Percentiles rank a stretch among this genome's conserved stretches.
These are phyloP conservation scores for Engraulis encrasicolus DNA, from an alignment of 2,113 vertebrate genomes.

Conservation along the genomic window DNA sequence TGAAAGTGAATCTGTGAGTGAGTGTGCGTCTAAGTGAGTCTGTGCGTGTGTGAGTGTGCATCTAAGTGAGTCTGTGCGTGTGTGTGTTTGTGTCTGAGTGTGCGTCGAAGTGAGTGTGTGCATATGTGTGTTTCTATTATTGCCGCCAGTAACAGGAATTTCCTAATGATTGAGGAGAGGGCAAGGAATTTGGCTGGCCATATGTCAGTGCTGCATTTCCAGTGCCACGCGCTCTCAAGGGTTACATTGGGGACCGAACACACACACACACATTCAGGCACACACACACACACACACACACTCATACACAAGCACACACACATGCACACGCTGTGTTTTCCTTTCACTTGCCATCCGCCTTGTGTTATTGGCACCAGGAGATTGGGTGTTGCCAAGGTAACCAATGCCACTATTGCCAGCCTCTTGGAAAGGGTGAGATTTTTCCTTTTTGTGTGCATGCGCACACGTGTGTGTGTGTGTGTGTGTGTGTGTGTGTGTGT, in stretches of 20 bases:
- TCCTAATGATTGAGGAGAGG: background rate
- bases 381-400: background rate
- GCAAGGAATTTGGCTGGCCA: background rate
- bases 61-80: background rate
- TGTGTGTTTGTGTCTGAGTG: background rate
- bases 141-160: too few species aligned
- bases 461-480: background rate
- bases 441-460: background rate
- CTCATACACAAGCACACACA: too few species aligned
- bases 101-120: background rate
- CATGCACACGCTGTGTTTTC: too few species aligned
- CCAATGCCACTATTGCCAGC: conserved; percentile 63
- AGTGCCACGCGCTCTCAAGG: too few species aligned
- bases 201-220: too few species aligned
- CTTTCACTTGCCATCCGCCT: background rate
- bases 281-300: background rate
- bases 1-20: background rate
- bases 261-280: too few species aligned
- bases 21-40: background rate
- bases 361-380: background rate
- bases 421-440: conserved; percentile 33
- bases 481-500: background rate
- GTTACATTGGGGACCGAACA: too few species aligned
- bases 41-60: background rate
- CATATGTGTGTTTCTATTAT: background rate